Evolutionary conservation across 2,888 invertebrate species (phyloP), one percentile per base, ranked within the genome.

Genomic region (Teinopalpus imperialis): DNA sequence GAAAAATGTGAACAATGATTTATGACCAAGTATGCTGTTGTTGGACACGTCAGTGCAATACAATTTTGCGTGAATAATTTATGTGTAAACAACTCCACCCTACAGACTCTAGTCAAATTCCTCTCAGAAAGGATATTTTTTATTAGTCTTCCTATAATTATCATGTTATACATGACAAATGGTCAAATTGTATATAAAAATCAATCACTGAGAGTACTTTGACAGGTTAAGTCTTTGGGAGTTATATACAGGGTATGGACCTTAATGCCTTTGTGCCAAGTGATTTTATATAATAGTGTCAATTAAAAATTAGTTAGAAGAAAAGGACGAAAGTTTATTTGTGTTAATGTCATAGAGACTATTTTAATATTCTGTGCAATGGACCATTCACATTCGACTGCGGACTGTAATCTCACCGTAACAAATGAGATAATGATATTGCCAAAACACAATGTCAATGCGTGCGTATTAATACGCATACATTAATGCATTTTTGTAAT

Each of bases 1-100:
- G 89, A 89, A 77, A 87, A 88, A 69, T 87, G 88, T 82, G 88
- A 88, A 82, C 89, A 89, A 81, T 88, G 85, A 88, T 80, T 59
- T 53, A 56, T 47, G 36, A 58, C 52, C 47, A 37, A 56, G 43
- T 51, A 49, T 48, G 45, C 58, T 53, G 66, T 68, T 52, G 69
- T 68, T 52, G 69, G 63, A 74, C 74, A 69, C 65, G 66, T 41
- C 31, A 41, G 41, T 46, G 45, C 41, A 24, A 49, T 16, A 32
- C 29, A 6, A 23, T 46, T 35, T n/a, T 43, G 30, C 49, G 62
- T 56, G 54, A 59, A 52, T 53, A 56, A 54, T 46, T 48, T 43
- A 37, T 37, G 39, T 69, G 66, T 66, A 64, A 70, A 58, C 53
- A 63, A 60, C 83, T 83, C 82, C 81, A 80, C 74, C 77, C 73